Conservation (phyloP, 1,140 invertebrate species). For the Trigoniulus corallinus region DNA sequence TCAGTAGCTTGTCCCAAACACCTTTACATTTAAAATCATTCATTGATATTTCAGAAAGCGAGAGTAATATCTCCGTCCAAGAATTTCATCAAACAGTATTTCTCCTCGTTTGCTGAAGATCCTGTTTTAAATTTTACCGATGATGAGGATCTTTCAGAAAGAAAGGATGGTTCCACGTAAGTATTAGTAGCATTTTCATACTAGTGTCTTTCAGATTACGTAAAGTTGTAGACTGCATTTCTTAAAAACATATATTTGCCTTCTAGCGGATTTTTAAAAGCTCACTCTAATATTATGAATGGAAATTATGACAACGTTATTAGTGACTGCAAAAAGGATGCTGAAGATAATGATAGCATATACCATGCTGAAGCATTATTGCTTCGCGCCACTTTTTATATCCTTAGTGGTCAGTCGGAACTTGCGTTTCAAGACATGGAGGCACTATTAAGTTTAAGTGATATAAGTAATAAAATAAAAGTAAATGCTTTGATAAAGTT, state of each 20-base stretch:
- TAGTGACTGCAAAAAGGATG: conserved; percentile 57
- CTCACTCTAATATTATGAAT: conserved; percentile 42
- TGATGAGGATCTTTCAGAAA: not conserved
- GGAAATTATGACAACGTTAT: conserved; percentile 63
- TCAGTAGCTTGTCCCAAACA: too few species aligned
- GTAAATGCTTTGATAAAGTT: conserved; percentile 82
- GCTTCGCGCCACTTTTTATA: conserved; percentile 62
- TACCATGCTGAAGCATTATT: conserved; percentile 47
- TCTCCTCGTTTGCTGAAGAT: conserved; percentile 67
- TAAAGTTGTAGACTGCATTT: too few species aligned
- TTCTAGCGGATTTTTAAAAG: conserved; percentile 46
- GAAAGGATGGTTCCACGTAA: not conserved
- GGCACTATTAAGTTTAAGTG: conserved; percentile 12
- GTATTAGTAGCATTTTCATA: too few species aligned
- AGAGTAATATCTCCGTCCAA: conserved; percentile 59
- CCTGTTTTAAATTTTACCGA: conserved; percentile 25
- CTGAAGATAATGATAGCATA: conserved; percentile 33
- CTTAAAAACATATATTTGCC: too few species aligned
- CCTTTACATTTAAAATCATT: too few species aligned
- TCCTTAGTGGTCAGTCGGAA: conserved; percentile 51
- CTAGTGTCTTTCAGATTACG: too few species aligned
- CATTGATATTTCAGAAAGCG: conserved; percentile 32
- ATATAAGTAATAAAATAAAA: conserved; percentile 26
- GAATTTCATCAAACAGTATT: conserved; percentile 67
- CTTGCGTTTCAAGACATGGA: conserved; percentile 52